phyloP scores from a whole-genome alignment of 2,113 vertebrate genomes.

The Lynx canadensis region DNA sequence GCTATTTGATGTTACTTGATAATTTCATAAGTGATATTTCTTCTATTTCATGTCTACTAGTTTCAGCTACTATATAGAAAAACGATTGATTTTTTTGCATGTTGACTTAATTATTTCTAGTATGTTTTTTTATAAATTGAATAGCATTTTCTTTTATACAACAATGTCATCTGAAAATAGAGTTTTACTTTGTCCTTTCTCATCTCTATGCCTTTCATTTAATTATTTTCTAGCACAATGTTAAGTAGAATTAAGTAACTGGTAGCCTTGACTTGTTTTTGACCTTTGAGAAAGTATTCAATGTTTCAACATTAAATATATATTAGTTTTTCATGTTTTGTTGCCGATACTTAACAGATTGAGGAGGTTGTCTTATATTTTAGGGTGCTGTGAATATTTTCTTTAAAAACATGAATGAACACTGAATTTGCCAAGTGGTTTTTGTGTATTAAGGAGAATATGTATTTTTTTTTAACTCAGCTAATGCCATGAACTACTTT shows the following conservation, averaged over 20 bases:
- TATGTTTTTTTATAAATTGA: background rate
- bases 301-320: background rate
- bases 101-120: background rate
- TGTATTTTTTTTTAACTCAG: background rate
- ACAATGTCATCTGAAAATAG: background rate
- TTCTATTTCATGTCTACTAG: background rate
- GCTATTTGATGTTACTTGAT: background rate
- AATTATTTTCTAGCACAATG: background rate
- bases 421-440: background rate
- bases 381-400: background rate
- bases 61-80: background rate
- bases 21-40: background rate
- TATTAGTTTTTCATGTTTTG: background rate
- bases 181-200: background rate
- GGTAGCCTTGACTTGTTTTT: background rate
- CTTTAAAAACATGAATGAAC: background rate
- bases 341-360: background rate
- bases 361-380: background rate
- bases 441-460: background rate
- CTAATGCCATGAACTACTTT: background rate
- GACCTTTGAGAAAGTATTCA: background rate
- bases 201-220: background rate
- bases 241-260: background rate
- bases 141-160: background rate
- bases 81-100: background rate